Evolutionary conservation across 2,888 invertebrate genomes (phyloP), one percentile per base, ranked within the genome.

Genomic region (Yponomeuta sedellus): DNA sequence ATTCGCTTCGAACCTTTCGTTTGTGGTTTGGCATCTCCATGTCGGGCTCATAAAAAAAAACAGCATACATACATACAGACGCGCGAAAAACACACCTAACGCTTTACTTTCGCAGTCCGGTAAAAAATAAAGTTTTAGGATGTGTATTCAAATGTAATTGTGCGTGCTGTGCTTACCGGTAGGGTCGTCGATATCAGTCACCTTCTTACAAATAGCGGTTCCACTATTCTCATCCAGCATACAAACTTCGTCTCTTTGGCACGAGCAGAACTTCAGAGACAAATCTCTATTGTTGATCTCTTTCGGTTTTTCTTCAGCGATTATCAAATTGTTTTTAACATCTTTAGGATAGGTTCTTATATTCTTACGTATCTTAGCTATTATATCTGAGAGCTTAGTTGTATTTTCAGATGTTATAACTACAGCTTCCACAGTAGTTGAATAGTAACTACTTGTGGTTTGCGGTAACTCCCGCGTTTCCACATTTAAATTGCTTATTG

Each of bases 191-290:
- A 80, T 77, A 75, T 94, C 94, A 20, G 81, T 73, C 8, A 92
- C 86, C 57, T 76, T 75, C 73, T 88, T 89, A 77, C 94, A 94
- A 63, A 90, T 83, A 4, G 94, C 92, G 63, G 92, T 92, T 64
- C 92, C 92, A 74, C 92, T 94, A 71, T 85, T 92, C 72, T 92
- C 92, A 71, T 93, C 89, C 64, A 94, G 92, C 80, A 94, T 93
- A 83, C 94, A 94, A 68, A 94, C 93, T 82, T 94, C 93, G 70
- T 83, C 81, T 69, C 72, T 87, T 83, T 89, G 86, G 86, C 92
- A 92, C 85, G 87, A 85, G 74, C 92, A 92, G 79, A 90, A 89
- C 72, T 77, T 85, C 75, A 80, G 75, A 64, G 86, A 82, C 72
- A 86, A 72, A 74, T 88, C 85, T 81, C 83, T 80, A 71, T 84